Base-by-base conservation (phyloP, 2,113 vertebrate genomes). In the Chaenogobius annularis region DNA sequence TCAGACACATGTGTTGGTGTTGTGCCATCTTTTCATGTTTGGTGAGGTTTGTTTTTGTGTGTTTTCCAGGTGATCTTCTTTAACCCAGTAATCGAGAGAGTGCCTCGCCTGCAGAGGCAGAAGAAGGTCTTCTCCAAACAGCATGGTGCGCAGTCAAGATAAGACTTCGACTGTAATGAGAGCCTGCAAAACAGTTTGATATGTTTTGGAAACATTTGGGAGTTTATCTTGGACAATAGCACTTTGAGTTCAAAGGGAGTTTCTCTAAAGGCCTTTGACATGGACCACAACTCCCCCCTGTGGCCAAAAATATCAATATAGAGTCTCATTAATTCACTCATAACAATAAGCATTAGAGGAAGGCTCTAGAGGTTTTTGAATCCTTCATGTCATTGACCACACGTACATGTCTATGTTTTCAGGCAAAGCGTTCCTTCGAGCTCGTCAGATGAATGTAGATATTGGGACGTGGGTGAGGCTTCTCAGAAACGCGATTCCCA, bases 91-190 rank as follows among this genome's bases (percentile, higher is more conserved):
- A 96, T 97, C 12, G 95, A 96, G 75, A 90, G 95, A 83, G 95
- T 89, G 69, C 94, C 95, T 68, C 94, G 95, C 19, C 94, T 97
- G 19, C 95, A 90, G 69, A 88, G 96, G 35, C 96, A 97, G 85
- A 97, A 95, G 83, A 97, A 97, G 76, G 89, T 97, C 22, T 97
- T 97, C 84, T 96, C 96, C 68, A 96, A 96, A 74, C 95, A 97
- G 77, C 95, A 97, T 84, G 95, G 95, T 96, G 84, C 90, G 81
- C 0, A 20, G 9, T n/a, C 10, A 44, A 31, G 13, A 62, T 50
- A 68, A 20, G 61, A n/a, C 9, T 20, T 35, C 12, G 35, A 40
- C n/a, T n/a, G 35, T 40, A 63, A 63, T n/a, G 6, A 43, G 10
- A n/a, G 17, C 8, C 15, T 10, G 35, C 10, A 31, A n/a, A 40